A percentile compares a stretch with the other conserved stretches of the same genome.
Conservation (phyloP, 2,797 vertebrate species). For the Pseudopleuronectes americanus region DNA sequence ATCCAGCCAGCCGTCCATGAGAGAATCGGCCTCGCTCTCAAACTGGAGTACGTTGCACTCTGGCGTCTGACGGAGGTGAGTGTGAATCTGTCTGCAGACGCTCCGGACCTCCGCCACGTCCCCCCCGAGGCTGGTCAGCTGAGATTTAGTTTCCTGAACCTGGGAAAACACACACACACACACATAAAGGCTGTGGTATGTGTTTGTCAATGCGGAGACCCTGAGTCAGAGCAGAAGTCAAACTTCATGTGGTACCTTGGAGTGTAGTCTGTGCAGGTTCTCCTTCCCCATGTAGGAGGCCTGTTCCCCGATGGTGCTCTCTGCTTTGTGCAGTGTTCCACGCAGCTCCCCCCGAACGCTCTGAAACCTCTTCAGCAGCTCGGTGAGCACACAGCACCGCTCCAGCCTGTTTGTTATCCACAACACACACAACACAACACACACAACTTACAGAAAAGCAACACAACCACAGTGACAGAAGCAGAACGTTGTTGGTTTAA, state of each 20-base stretch:
- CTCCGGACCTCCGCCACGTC: conserved; percentile 88
- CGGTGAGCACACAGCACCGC: conserved; percentile 83
- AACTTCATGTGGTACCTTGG: conserved; percentile 76
- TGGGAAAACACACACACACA: conserved; percentile 61
- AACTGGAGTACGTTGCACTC: conserved; percentile 84
- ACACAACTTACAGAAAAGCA: background rate
- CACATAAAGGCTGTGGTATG: background rate
- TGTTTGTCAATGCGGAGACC: too few relatives aligned
- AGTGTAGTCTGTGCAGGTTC: conserved; percentile 86
- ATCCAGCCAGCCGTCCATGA: conserved; percentile 96
- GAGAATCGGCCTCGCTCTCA: conserved; percentile 88
- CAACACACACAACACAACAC: conserved; percentile 21
- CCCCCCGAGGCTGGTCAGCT: conserved; percentile 85
- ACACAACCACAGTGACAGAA: background rate
- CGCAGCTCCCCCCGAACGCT: conserved; percentile 82
- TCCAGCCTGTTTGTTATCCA: conserved; percentile 81
- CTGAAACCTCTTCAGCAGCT: conserved; percentile 91
- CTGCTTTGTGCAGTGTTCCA: conserved; percentile 88
- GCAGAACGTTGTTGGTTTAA: background rate
- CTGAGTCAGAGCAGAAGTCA: too few relatives aligned
- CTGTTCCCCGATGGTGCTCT: conserved; percentile 84
- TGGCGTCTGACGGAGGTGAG: conserved; percentile 87
- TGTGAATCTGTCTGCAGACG: conserved; percentile 90
- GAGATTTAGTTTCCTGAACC: conserved; percentile 86
- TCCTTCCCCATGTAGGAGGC: conserved; percentile 91